Evolutionary conservation across 2,113 vertebrate genomes (phyloP).

Genomic region (Orcinus orca): DNA sequence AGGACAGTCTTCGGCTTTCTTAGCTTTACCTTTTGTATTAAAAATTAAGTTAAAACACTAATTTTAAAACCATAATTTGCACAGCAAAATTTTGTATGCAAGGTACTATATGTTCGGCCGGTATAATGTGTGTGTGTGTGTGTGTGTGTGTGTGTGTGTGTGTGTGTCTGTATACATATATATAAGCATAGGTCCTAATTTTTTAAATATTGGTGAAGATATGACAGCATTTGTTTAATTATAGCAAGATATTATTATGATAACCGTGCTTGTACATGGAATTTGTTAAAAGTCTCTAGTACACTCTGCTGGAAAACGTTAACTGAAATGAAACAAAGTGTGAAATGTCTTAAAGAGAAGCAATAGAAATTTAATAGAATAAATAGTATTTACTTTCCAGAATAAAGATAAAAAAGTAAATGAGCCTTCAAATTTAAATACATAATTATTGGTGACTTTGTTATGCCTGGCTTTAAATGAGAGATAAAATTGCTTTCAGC

Average conservation of each 20-base stretch:
- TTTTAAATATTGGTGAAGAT: background rate
- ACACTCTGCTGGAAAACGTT: background rate
- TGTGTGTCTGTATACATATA: background rate
- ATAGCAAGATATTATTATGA: background rate
- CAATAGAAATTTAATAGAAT: background rate
- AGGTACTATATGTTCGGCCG: background rate
- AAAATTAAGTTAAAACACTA: background rate
- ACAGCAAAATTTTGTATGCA: background rate
- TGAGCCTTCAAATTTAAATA: slow-evolving; percentile 10
- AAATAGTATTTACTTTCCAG: slow-evolving; percentile 5
- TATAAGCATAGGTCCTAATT: background rate
- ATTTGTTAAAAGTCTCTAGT: background rate
- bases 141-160: background rate
- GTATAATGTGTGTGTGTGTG: background rate
- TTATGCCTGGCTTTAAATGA: slow-evolving; percentile 5
- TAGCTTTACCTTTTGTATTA: background rate
- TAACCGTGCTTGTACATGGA: background rate
- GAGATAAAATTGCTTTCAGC: background rate
- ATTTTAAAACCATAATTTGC: background rate
- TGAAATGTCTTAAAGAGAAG: background rate
- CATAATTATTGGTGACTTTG: slow-evolving; percentile 17
- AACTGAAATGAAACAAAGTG: background rate
- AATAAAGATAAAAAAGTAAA: background rate
- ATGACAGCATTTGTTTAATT: slow-evolving; percentile 30
- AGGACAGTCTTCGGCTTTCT: background rate